phyloP scores from a whole-genome alignment of 35 echinoderm and acorn worm species.

The Ophiothrix spiculata region DNA sequence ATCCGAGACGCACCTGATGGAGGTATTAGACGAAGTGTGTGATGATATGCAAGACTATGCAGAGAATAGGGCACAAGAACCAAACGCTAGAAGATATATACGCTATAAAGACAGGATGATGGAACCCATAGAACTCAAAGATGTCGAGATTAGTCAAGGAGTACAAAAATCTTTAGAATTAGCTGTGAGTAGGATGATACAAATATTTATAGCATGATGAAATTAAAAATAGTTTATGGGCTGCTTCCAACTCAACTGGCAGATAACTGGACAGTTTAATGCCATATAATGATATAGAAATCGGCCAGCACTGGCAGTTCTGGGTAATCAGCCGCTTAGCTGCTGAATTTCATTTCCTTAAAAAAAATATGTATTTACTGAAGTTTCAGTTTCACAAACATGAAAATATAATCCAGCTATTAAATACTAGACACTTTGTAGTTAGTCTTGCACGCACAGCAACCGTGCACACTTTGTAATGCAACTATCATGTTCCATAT shows the following conservation, averaged over 20 bases:
- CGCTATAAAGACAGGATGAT: slow-evolving; percentile 49
- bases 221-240: not conserved
- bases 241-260: not conserved
- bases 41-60: slow-evolving; percentile 75
- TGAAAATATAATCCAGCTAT: too few relatives aligned
- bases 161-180: slow-evolving; percentile 39
- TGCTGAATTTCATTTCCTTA: too few relatives aligned
- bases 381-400: too few relatives aligned
- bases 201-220: not conserved
- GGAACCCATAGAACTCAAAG: slow-evolving; percentile 28
- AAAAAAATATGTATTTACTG: not conserved
- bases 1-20: slow-evolving; percentile 61
- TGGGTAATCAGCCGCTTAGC: not conserved
- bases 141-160: slow-evolving; percentile 23
- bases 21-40: slow-evolving; percentile 57
- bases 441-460: too few relatives aligned
- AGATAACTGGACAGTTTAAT: not conserved
- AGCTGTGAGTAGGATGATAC: slow-evolving; percentile 26
- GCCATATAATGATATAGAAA: not conserved
- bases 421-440: too few relatives aligned
- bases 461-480: too few relatives aligned
- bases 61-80: slow-evolving; percentile 32
- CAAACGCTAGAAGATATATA: slow-evolving; percentile 46
- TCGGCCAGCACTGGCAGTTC: too few relatives aligned
- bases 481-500: too few relatives aligned